phyloP scores from a whole-genome alignment of 2,888 invertebrate genomes.

The Archips crataeganus region DNA sequence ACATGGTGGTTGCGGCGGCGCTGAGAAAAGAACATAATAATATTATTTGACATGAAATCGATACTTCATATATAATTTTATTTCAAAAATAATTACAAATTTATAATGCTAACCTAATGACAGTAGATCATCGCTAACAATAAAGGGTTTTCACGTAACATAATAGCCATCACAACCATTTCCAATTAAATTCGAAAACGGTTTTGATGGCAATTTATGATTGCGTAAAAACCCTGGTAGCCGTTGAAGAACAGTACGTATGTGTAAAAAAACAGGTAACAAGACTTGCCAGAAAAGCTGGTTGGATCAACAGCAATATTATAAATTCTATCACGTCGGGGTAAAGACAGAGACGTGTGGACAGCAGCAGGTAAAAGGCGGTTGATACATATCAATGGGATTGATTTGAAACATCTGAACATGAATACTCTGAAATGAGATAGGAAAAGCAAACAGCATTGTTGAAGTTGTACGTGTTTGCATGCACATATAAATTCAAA shows the following conservation, averaged over 20 bases:
- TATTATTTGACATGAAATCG: not conserved
- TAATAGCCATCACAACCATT: not conserved
- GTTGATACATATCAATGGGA: not conserved
- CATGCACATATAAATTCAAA: slow-evolving; percentile 3
- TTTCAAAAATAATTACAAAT: not conserved
- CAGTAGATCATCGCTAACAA: not conserved
- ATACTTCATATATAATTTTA: not conserved
- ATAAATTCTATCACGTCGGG: not conserved
- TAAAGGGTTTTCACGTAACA: not conserved
- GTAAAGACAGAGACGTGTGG: not conserved
- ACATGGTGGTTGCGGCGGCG: not conserved
- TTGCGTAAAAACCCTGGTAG: not conserved
- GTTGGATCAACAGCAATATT: not conserved
- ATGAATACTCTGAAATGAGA: slow-evolving; percentile 3
- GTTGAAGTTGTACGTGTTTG: not conserved
- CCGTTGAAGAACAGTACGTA: not conserved
- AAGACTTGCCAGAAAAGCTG: not conserved
- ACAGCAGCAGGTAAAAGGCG: not conserved
- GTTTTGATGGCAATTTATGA: not conserved
- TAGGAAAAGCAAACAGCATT: slow-evolving; percentile 4
- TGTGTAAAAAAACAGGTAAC: not conserved
- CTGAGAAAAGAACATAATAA: not conserved
- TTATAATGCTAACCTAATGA: not conserved
- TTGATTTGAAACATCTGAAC: slow-evolving; percentile 7
- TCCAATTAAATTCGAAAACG: not conserved